Percentiles rank a stretch among this genome's conserved stretches.
phyloP scores from a whole-genome alignment of 2,113 vertebrate genomes.

The Alosa alosa region DNA sequence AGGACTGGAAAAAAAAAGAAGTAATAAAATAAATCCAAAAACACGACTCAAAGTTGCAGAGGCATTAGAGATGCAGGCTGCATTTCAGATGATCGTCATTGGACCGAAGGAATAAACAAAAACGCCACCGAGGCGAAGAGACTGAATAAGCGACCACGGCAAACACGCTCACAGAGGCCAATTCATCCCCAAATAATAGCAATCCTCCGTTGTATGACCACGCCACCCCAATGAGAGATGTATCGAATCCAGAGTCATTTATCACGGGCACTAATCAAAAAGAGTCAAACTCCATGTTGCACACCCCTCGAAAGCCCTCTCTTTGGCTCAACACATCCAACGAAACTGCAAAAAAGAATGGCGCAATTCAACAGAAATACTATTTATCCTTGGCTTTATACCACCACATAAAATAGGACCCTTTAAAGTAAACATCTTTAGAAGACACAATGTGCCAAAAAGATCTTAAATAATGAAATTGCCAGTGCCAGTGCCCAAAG shows the following conservation, averaged over 20 bases:
- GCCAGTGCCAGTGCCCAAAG: constrained; percentile 58
- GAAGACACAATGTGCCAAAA: constrained; percentile 23
- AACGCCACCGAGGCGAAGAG: neutral
- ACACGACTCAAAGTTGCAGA: neutral
- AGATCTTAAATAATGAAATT: constrained; percentile 65
- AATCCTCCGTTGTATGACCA: neutral
- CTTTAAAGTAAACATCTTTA: neutral
- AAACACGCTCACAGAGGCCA: neutral
- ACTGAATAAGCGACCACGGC: neutral
- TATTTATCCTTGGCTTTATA: no score
- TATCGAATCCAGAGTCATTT: neutral
- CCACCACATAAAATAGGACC: neutral
- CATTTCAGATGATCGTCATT: neutral
- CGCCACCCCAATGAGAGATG: neutral
- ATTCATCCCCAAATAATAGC: neutral
- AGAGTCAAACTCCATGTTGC: neutral
- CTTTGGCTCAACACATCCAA: no score
- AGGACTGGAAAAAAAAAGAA: neutral
- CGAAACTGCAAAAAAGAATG: no score
- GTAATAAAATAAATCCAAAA: neutral
- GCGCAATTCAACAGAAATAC: no score
- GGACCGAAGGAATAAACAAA: neutral
- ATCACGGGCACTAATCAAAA: neutral
- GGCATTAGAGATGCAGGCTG: neutral
- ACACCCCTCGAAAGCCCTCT: no score